phyloP scores from a whole-genome alignment of 2,888 invertebrate genomes.

The Amiota mariae region DNA sequence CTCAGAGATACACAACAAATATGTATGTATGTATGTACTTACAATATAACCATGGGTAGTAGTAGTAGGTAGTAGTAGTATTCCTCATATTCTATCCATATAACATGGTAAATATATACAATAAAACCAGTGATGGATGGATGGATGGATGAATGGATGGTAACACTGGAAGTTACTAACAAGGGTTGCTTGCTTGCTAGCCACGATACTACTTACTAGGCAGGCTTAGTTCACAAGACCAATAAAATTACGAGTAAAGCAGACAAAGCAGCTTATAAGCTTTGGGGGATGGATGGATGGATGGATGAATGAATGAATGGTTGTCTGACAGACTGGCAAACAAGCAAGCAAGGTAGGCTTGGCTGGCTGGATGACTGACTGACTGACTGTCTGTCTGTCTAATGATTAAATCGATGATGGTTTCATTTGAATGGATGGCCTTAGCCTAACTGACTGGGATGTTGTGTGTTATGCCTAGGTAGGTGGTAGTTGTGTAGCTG shows the following conservation, averaged over 20 bases:
- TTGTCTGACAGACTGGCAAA: neutral
- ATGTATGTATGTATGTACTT: too few species aligned
- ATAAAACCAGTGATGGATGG: neutral
- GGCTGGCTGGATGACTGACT: neutral
- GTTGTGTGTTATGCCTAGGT: neutral
- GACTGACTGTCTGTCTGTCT: neutral
- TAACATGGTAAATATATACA: too few species aligned
- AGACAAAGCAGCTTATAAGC: conserved; percentile 19
- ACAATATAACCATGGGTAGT: too few species aligned
- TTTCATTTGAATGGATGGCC: neutral
- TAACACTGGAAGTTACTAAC: neutral
- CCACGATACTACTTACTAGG: too few species aligned
- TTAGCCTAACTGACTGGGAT: neutral
- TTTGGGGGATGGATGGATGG: conserved; percentile 14
- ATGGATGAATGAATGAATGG: neutral
- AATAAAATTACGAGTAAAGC: neutral
- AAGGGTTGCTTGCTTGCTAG: too few species aligned
- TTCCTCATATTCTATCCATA: too few species aligned
- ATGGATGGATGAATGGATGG: neutral
- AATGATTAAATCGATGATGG: conserved; percentile 3
- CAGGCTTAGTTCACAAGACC: neutral
- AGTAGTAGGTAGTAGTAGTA: too few species aligned
- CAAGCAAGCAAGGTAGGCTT: neutral
- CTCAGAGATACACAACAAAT: too few species aligned
- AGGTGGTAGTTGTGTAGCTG: too few species aligned